phyloP scores from a whole-genome alignment of 2,797 vertebrate species.

The Lycodopsis pacificus region DNA sequence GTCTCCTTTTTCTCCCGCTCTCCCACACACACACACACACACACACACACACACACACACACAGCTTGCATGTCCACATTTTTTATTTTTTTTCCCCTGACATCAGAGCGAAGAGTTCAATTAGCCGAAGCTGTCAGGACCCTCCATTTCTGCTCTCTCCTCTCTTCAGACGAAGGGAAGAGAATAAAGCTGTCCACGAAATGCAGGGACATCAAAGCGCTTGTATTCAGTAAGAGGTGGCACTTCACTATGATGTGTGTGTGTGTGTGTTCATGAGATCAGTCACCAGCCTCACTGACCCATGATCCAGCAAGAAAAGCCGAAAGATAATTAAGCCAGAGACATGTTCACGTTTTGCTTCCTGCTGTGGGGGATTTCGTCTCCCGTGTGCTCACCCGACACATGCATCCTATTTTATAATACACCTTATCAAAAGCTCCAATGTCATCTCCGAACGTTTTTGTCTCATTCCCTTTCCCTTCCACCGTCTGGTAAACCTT shows the following conservation, averaged over 20 bases:
- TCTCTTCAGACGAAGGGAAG: conserved; percentile 46
- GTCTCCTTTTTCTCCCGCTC: not conserved
- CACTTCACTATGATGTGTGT: conserved; percentile 32
- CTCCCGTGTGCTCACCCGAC: not conserved
- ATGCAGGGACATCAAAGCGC: conserved; percentile 73
- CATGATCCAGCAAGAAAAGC: conserved; percentile 35
- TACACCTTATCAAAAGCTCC: not conserved
- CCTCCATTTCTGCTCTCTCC: conserved; percentile 28
- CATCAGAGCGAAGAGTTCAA: conserved; percentile 64
- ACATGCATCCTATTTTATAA: not conserved
- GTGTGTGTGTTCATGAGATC: conserved; percentile 36
- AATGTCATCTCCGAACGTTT: not conserved
- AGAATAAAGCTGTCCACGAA: conserved; percentile 60
- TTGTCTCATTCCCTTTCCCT: not conserved
- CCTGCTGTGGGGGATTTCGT: conserved; percentile 5
- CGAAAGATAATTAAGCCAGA: conserved; percentile 48
- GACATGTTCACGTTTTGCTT: conserved; percentile 31
- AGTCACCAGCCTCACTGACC: conserved; percentile 57
- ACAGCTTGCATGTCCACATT: conserved; percentile 10
- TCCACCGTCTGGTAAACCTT: not conserved
- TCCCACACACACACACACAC: conserved; percentile 1
- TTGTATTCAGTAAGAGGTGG: conserved; percentile 47
- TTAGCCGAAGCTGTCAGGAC: conserved; percentile 61
- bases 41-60: conserved; percentile 17
- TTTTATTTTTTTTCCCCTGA: conserved; percentile 21